Conservation (phyloP, 2,797 vertebrate species). For the Limnodromus scolopaceus region DNA sequence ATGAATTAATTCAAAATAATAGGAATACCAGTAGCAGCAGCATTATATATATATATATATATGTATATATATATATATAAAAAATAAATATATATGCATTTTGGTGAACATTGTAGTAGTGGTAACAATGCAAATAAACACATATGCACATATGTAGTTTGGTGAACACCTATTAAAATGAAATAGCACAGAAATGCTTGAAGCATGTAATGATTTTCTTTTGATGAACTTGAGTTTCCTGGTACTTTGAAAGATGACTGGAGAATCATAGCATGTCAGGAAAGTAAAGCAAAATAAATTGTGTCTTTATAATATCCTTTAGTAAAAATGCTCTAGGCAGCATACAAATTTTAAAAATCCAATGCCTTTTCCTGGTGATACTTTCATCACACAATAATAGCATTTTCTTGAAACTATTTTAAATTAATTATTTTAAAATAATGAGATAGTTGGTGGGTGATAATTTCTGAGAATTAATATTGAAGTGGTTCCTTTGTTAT, state of each 20-base stretch:
- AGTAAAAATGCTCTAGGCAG: not conserved
- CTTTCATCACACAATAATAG: not conserved
- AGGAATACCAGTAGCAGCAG: not conserved
- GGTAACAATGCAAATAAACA: not conserved
- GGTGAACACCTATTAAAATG: not conserved
- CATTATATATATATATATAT: not conserved
- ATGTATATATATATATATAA: too few relatives aligned
- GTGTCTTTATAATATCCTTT: not conserved
- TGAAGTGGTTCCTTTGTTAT: not conserved
- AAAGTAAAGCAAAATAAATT: conserved; percentile 5
- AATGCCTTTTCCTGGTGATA: not conserved
- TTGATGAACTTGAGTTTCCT: not conserved
- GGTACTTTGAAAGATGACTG: not conserved
- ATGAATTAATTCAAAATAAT: not conserved
- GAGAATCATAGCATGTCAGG: not conserved
- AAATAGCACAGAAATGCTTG: not conserved
- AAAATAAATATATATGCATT: not conserved
- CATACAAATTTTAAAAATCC: not conserved
- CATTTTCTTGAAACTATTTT: conserved; percentile 2
- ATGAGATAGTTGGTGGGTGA: not conserved
- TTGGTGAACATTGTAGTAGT: not conserved
- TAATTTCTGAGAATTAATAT: not conserved
- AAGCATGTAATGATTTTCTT: not conserved
- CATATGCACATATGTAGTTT: not conserved
- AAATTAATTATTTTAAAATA: conserved; percentile 21